Evolutionary conservation across 2,113 vertebrate genomes (phyloP).

Genomic region (Pavo muticus): DNA sequence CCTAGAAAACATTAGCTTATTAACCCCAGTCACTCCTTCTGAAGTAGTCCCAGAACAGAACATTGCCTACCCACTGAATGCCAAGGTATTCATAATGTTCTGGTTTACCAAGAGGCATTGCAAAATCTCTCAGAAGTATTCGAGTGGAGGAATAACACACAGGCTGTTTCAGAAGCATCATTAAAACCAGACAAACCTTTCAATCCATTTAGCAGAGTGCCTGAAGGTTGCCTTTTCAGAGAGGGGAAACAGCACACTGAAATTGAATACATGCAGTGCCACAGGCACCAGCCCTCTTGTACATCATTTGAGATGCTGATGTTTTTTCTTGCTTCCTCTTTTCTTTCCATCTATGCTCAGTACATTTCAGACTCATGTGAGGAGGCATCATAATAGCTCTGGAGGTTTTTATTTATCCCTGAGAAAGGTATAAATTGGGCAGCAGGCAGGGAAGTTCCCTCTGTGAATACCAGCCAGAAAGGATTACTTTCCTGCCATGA

Average conservation of each 20-base stretch:
- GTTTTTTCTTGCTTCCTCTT: conserved; percentile 41
- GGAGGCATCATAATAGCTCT: not conserved
- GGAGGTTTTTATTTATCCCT: conserved; percentile 14
- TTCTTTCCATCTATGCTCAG: not conserved
- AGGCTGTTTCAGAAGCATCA: conserved; percentile 32
- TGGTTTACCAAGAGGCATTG: not conserved
- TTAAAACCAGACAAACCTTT: conserved; percentile 53
- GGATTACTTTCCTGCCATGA: not conserved
- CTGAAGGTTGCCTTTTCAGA: conserved; percentile 48
- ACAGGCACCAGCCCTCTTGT: conserved; percentile 47
- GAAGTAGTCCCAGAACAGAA: not conserved
- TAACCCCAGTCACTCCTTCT: conserved; percentile 26
- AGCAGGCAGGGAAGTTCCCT: not conserved
- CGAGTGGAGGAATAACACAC: conserved; percentile 8
- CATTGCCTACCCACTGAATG: not conserved
- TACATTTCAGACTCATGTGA: not conserved
- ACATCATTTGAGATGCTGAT: conserved; percentile 33
- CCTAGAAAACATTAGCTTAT: conserved; percentile 33
- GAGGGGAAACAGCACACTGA: conserved; percentile 37
- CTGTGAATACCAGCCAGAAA: not conserved
- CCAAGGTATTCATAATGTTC: not conserved
- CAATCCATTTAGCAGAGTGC: conserved; percentile 48
- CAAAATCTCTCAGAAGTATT: conserved; percentile 39
- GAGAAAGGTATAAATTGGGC: not conserved
- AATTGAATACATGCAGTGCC: conserved; percentile 35